A percentile compares a stretch with the other conserved stretches of the same genome.
Evolutionary conservation across 2,113 vertebrate species (phyloP).

Genomic region (Takifugu bimaculatus): DNA sequence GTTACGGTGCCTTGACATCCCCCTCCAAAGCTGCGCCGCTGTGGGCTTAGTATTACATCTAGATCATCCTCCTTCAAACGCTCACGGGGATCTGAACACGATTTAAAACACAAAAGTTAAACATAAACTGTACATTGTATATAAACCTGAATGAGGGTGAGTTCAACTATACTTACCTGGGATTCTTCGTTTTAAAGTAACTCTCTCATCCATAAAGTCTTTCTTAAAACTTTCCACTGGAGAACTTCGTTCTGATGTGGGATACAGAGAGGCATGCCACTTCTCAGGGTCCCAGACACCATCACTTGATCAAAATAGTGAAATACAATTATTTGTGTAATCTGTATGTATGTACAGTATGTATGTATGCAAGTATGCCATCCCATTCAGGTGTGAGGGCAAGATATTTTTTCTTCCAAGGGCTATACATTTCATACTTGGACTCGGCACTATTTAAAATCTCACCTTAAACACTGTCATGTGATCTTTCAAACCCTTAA

Average conservation of each 20-base stretch:
- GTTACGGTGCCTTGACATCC: slow-evolving; percentile 86
- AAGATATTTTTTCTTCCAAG: no score
- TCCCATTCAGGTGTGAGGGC: no score
- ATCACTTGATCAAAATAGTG: slow-evolving; percentile 74
- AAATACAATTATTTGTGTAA: no score
- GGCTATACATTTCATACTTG: no score
- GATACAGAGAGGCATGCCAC: slow-evolving; percentile 96
- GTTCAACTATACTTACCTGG: slow-evolving; percentile 73
- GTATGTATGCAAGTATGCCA: no score
- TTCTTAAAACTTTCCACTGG: slow-evolving; percentile 89
- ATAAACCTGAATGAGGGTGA: not conserved
- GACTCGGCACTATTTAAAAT: no score
- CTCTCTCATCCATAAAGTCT: slow-evolving; percentile 84
- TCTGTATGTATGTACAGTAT: no score
- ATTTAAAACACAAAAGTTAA: not conserved
- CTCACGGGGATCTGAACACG: slow-evolving; percentile 87
- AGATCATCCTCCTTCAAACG: slow-evolving; percentile 95
- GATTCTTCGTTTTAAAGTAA: slow-evolving; percentile 87
- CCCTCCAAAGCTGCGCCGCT: slow-evolving; percentile 94
- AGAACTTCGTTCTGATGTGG: slow-evolving; percentile 85
- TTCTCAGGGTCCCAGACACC: slow-evolving; percentile 99
- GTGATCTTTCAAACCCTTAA: no score
- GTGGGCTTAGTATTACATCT: slow-evolving; percentile 93
- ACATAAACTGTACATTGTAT: not conserved
- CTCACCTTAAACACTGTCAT: no score